A percentile compares a stretch with the other conserved stretches of the same genome.
phyloP scores from a whole-genome alignment of 2,797 vertebrate genomes.

The Epinephelus awoara region DNA sequence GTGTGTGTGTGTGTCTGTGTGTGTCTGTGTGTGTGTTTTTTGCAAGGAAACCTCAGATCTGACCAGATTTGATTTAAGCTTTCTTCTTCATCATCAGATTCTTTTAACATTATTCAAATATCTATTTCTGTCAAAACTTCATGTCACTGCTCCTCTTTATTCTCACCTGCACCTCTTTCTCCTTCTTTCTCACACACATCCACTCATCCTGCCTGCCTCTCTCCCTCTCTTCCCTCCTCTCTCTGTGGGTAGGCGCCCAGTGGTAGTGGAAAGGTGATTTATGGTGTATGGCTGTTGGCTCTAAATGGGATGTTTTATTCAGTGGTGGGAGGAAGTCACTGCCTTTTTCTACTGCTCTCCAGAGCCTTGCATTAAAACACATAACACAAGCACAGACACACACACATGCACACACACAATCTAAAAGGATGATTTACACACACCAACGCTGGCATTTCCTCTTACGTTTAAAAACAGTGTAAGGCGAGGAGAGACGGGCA shows the following conservation, averaged over 20 bases:
- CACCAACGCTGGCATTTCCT: constrained; percentile 39
- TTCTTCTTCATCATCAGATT: constrained; percentile 14
- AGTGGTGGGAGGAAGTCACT: constrained; percentile 67
- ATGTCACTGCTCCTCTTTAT: constrained; percentile 21
- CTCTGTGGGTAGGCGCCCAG: constrained; percentile 48
- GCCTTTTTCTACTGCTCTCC: constrained; percentile 53
- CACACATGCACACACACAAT: not conserved
- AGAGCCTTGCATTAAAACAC: constrained; percentile 52
- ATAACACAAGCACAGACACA: constrained; percentile 9
- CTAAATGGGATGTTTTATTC: constrained; percentile 83
- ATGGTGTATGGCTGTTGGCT: constrained; percentile 65
- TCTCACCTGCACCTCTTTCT: constrained; percentile 27
- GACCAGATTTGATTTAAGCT: not conserved
- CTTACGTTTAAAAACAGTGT: constrained; percentile 36
- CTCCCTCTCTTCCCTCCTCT: constrained; percentile 1
- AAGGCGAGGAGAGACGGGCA: constrained; percentile 18
- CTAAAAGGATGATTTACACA: constrained; percentile 62
- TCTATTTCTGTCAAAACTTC: constrained; percentile 23
- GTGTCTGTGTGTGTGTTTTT: not conserved
- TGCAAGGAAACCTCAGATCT: no score
- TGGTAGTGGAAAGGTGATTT: constrained; percentile 64
- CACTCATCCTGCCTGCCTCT: not conserved
- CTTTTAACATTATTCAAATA: constrained; percentile 17
- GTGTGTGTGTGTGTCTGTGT: constrained; percentile 7
- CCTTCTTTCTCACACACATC: not conserved